Percentiles rank a stretch among this genome's conserved stretches.
phyloP scores from a whole-genome alignment of 1,140 invertebrate species.

The Drosophila mauritiana region DNA sequence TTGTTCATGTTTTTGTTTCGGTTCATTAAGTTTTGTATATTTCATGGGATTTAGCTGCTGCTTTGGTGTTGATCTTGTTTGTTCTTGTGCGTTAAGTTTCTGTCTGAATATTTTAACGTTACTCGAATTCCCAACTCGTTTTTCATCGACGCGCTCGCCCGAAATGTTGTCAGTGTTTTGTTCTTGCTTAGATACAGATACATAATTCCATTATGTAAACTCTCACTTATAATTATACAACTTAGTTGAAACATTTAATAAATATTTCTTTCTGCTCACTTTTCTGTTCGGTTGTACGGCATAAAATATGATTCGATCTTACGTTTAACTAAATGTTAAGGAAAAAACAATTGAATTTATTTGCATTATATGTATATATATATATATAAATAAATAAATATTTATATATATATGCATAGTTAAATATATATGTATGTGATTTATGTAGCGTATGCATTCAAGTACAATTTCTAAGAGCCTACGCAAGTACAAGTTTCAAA shows the following conservation, averaged over 20 bases:
- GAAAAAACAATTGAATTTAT: slow-evolving; percentile 68
- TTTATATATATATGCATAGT: slow-evolving; percentile 16
- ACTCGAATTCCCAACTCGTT: slow-evolving; percentile 16
- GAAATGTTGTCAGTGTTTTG: slow-evolving; percentile 14
- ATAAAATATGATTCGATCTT: slow-evolving; percentile 76
- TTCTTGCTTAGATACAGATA: slow-evolving; percentile 50
- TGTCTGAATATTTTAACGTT: slow-evolving; percentile 17
- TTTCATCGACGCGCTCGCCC: not conserved
- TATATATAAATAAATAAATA: slow-evolving; percentile 4
- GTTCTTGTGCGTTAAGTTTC: slow-evolving; percentile 52
- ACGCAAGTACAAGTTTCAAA: slow-evolving; percentile 51
- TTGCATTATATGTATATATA: slow-evolving; percentile 4
- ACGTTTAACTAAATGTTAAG: slow-evolving; percentile 69
- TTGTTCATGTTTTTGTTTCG: slow-evolving; percentile 8
- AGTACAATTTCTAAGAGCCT: slow-evolving; percentile 41
- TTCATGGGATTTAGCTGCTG: slow-evolving; percentile 22
- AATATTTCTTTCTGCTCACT: slow-evolving; percentile 50
- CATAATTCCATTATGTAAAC: slow-evolving; percentile 79
- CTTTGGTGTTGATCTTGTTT: slow-evolving; percentile 35
- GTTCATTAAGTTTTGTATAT: not conserved
- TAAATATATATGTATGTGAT: slow-evolving; percentile 5
- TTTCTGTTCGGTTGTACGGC: slow-evolving; percentile 57
- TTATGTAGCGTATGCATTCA: slow-evolving; percentile 20
- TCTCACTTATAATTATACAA: slow-evolving; percentile 78
- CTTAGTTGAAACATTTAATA: slow-evolving; percentile 82